Evolutionary conservation across 2,797 vertebrate genomes (phyloP).

Genomic region (Serranus cabrilla): DNA sequence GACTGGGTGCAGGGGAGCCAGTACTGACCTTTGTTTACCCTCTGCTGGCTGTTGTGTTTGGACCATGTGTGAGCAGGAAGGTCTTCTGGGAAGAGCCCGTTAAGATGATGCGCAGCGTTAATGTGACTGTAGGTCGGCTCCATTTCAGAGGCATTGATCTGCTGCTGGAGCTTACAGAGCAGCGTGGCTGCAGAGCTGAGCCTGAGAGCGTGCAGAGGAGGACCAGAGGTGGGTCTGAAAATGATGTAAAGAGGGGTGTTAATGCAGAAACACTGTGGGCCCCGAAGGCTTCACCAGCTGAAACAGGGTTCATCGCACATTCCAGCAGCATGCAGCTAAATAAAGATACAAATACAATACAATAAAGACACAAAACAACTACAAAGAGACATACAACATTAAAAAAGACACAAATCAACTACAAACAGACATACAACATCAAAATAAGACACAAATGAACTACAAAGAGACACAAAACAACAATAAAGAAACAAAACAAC

Average conservation of each 20-base stretch:
- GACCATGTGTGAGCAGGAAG: conserved; percentile 59
- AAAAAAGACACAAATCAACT: too few species aligned
- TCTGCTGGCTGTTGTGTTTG: conserved; percentile 60
- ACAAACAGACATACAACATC: too few species aligned
- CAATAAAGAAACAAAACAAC: too few species aligned
- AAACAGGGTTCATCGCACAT: not conserved
- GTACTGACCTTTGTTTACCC: conserved; percentile 80
- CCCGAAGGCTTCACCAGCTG: not conserved
- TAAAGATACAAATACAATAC: too few species aligned
- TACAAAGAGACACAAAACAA: too few species aligned
- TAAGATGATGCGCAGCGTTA: conserved; percentile 84
- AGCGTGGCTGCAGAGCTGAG: conserved; percentile 30
- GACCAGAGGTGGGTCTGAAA: conserved; percentile 19
- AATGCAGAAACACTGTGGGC: conserved; percentile 11
- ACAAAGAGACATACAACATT: too few species aligned
- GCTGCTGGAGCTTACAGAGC: conserved; percentile 50
- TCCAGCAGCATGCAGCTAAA: not conserved
- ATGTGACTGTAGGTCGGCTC: conserved; percentile 79
- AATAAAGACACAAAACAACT: too few species aligned
- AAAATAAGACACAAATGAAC: too few species aligned
- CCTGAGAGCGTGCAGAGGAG: conserved; percentile 10
- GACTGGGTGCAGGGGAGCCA: conserved; percentile 10
- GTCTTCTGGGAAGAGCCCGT: conserved; percentile 84
- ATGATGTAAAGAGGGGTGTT: conserved; percentile 28
- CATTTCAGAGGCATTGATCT: conserved; percentile 86